Percentiles rank a stretch among this genome's conserved stretches.
Conservation (phyloP, 2,113 vertebrate genomes). For the Etheostoma cragini region DNA sequence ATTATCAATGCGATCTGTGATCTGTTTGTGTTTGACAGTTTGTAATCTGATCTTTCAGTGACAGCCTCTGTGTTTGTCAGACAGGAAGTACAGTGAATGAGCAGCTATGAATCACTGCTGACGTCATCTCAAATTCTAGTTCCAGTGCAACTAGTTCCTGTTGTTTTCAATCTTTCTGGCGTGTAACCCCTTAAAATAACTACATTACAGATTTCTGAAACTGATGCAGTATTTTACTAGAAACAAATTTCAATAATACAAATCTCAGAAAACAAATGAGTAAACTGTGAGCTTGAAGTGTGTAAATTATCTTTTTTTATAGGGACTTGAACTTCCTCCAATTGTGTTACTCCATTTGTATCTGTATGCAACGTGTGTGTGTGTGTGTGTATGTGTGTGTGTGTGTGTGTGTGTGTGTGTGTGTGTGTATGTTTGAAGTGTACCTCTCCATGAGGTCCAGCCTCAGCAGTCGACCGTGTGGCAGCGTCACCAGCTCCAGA, state of each 20-base stretch:
- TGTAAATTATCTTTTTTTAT: background rate
- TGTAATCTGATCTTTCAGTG: constrained; percentile 3
- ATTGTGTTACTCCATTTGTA: background rate
- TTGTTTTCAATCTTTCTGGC: background rate
- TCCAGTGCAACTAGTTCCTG: background rate
- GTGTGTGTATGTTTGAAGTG: background rate
- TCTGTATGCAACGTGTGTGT: constrained; percentile 14
- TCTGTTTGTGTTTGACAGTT: background rate
- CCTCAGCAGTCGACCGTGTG: constrained; percentile 92
- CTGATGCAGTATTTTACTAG: background rate
- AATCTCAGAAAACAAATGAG: background rate
- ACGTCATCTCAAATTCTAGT: background rate
- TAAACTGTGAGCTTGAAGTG: too few relatives aligned
- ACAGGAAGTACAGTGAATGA: background rate
- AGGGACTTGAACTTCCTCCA: background rate
- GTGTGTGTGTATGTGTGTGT: constrained; percentile 15
- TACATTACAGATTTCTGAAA: background rate
- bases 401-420: constrained; percentile 24
- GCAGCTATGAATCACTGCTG: background rate
- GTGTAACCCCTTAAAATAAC: background rate
- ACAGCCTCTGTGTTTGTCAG: too few relatives aligned
- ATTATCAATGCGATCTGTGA: background rate
- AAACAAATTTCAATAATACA: background rate
- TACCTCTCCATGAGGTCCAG: constrained; percentile 97
- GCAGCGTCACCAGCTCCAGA: constrained; percentile 93